Base-by-base conservation (phyloP, 2,797 vertebrate species). In the Craterocephalus amniculus region DNA sequence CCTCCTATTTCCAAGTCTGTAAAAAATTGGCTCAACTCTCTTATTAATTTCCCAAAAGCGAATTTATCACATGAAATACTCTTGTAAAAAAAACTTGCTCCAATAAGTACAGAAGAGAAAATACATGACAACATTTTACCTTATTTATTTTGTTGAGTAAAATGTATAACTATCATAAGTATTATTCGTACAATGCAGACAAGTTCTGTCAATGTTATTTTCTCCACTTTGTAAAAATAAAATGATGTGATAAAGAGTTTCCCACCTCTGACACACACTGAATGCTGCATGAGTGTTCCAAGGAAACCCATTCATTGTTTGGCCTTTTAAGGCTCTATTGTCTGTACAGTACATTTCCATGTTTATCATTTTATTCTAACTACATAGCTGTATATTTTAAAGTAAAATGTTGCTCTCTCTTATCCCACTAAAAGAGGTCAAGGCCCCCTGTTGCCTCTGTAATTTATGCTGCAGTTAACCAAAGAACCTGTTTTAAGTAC, bases 401-500 rank as follows among this genome's bases (percentile, higher is more conserved):
- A 43, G 16, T 43, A 6, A 43, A 2, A 4, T 20, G 40, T 20
- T 43, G 36, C 43, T 20, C 6, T 45, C 43, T 20, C 20, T 45
- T 20, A 45, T n/a, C 18, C 20, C 18, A 45, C 18, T 45, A 9
- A 45, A 45, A 45, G 20, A 18, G 43, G 20, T 45, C 20, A 45
- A n/a, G 20, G n/a, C 18, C 43, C 43, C 40, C 32, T 8, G 6
- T 45, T 45, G 18, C 2, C 18, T 7, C 6, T 45, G 43, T 45
- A 8, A 45, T 43, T 56, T 24, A 45, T 5, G 6, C 5, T 58
- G n/a, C 10, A 59, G 67, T 29, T 54, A 34, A 31, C 14, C 10
- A 61, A 38, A 61, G 48, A 12, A 24, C 31, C 4, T 36, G 59
- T 48, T 43, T 67, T 48, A 58, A 67, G 61, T 16, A 40, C 51